These are phyloP conservation scores for Camponotus floridanus DNA, from an alignment of 1,140 invertebrate genomes.

Conservation along the genomic window DNA sequence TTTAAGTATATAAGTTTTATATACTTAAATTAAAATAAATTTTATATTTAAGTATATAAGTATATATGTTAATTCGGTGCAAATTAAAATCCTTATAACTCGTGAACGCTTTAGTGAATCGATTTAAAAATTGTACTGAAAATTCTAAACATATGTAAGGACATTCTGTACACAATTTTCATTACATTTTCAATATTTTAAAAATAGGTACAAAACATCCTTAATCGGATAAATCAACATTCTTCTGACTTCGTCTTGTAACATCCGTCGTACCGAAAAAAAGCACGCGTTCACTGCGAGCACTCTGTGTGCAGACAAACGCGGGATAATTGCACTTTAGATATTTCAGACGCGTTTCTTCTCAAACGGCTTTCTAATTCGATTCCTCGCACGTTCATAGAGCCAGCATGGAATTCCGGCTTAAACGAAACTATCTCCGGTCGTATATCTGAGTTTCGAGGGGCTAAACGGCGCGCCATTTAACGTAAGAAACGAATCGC, in stretches of 20 bases:
- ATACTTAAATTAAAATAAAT: too few relatives aligned
- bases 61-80: too few relatives aligned
- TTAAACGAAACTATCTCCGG: slow-evolving; percentile 62
- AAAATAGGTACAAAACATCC: too few relatives aligned
- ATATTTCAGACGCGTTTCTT: slow-evolving; percentile 61
- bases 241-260: slow-evolving; percentile 10
- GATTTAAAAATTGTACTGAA: too few relatives aligned
- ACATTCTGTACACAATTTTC: too few relatives aligned
- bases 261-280: slow-evolving; percentile 22
- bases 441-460: slow-evolving; percentile 59
- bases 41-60: too few relatives aligned
- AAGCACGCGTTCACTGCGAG: not conserved
- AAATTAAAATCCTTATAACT: too few relatives aligned
- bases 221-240: not conserved
- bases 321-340: slow-evolving; percentile 49
- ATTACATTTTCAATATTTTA: too few relatives aligned
- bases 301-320: not conserved
- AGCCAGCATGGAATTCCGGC: slow-evolving; percentile 52
- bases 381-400: slow-evolving; percentile 55
- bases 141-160: too few relatives aligned
- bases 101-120: too few relatives aligned
- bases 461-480: slow-evolving; percentile 54
- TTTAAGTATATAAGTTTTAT: too few relatives aligned
- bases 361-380: slow-evolving; percentile 61
- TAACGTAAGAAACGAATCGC: slow-evolving; percentile 62